Conservation (phyloP, 2,113 vertebrate genomes). For the Tor tambroides region DNA sequence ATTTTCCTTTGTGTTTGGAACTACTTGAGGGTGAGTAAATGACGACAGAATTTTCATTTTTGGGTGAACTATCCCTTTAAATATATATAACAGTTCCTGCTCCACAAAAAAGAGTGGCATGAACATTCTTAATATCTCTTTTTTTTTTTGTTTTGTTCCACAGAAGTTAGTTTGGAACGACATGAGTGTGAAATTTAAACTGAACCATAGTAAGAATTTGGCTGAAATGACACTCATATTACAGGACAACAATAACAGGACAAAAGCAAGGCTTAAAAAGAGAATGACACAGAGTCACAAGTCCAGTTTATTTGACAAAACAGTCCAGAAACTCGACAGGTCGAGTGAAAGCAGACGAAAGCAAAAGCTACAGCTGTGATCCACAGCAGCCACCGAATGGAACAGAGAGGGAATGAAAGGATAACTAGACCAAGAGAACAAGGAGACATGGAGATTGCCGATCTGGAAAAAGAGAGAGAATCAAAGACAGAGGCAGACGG, state of each 20-base stretch:
- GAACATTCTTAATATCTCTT: too few species aligned
- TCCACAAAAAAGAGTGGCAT: too few species aligned
- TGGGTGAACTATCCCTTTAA: too few species aligned
- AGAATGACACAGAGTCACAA: slow-evolving; percentile 61
- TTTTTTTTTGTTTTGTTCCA: neutral
- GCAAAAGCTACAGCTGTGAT: slow-evolving; percentile 24
- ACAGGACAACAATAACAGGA: neutral
- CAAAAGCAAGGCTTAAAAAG: slow-evolving; percentile 60
- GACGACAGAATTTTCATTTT: too few species aligned
- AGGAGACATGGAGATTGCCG: neutral
- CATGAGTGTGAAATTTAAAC: neutral
- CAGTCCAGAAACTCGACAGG: slow-evolving; percentile 43
- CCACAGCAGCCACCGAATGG: slow-evolving; percentile 42
- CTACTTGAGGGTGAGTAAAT: too few species aligned
- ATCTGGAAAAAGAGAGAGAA: slow-evolving; percentile 23
- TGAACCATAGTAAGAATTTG: neutral
- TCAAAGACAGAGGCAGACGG: neutral
- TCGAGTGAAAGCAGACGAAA: slow-evolving; percentile 53
- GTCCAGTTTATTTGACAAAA: slow-evolving; percentile 67
- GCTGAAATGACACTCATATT: neutral
- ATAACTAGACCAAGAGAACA: slow-evolving; percentile 35
- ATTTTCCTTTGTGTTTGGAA: too few species aligned
- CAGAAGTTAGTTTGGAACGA: neutral
- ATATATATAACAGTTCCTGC: too few species aligned
- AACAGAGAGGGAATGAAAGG: slow-evolving; percentile 15